These are phyloP conservation scores for Ceratina calcarata DNA, from an alignment of 1,140 invertebrate species.

Conservation along the genomic window DNA sequence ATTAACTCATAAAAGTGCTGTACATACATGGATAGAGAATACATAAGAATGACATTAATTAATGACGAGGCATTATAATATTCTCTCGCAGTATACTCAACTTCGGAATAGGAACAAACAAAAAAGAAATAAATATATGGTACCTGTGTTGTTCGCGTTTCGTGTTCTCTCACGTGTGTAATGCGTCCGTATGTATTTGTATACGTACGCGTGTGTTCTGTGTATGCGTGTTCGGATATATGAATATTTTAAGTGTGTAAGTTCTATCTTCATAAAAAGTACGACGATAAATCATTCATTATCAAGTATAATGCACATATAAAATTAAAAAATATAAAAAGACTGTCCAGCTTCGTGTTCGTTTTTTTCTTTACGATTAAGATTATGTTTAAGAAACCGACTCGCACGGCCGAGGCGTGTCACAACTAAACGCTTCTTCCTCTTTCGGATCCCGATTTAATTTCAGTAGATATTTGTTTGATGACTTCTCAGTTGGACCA, in stretches of 20 bases:
- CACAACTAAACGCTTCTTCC: conserved; percentile 14
- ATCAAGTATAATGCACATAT: conserved; percentile 77
- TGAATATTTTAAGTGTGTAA: conserved; percentile 61
- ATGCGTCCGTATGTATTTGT: not conserved
- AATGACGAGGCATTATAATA: conserved; percentile 62
- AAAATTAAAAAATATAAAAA: conserved; percentile 80
- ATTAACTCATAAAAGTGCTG: conserved; percentile 77
- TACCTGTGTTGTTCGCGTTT: conserved; percentile 32
- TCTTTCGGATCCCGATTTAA: conserved; percentile 3
- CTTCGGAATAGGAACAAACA: conserved; percentile 66
- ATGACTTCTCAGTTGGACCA: not conserved
- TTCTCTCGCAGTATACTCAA: conserved; percentile 59
- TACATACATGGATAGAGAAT: conserved; percentile 77
- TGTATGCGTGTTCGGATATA: not conserved
- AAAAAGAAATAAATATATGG: conserved; percentile 54
- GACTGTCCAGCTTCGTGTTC: conserved; percentile 60
- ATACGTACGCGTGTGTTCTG: not conserved
- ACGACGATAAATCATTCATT: conserved; percentile 70
- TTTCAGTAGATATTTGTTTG: conserved; percentile 1
- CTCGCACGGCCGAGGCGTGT: conserved; percentile 34
- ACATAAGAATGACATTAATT: conserved; percentile 63
- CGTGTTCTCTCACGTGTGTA: not conserved
- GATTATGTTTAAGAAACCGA: conserved; percentile 58
- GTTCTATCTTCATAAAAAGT: conserved; percentile 60
- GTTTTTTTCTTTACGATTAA: conserved; percentile 39